Percentiles rank a stretch among this genome's conserved stretches.
Conservation (phyloP, 1,140 invertebrate species). For the Eubasilissa regina region DNA sequence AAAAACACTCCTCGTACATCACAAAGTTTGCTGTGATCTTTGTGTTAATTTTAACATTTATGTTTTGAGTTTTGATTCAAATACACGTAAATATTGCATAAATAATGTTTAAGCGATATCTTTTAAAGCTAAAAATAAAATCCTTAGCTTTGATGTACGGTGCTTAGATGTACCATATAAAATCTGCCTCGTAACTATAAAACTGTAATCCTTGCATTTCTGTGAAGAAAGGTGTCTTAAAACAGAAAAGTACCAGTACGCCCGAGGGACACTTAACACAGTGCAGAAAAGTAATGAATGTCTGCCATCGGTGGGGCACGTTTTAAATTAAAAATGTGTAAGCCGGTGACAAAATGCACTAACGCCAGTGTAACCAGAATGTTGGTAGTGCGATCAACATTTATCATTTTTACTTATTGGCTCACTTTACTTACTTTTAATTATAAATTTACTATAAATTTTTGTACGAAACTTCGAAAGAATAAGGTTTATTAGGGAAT, state of each 20-base stretch:
- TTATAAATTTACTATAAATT: too few relatives aligned
- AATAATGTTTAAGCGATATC: too few relatives aligned
- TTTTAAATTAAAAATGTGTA: conserved; percentile 23
- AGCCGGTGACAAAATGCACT: not conserved
- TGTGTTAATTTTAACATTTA: too few relatives aligned
- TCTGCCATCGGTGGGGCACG: conserved; percentile 16
- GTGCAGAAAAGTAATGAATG: conserved; percentile 7
- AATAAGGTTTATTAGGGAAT: too few relatives aligned
- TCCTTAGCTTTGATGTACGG: not conserved
- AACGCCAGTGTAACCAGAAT: not conserved
- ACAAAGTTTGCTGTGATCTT: too few relatives aligned
- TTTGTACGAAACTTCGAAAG: too few relatives aligned
- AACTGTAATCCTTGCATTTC: not conserved
- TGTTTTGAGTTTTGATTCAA: too few relatives aligned
- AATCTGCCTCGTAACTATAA: not conserved
- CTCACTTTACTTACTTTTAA: not conserved
- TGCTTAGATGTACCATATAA: not conserved
- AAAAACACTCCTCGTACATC: too few relatives aligned
- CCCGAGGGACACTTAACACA: not conserved
- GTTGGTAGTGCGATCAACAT: not conserved
- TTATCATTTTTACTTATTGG: not conserved
- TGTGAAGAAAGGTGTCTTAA: conserved; percentile 1
- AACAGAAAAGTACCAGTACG: not conserved
- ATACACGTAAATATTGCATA: too few relatives aligned
- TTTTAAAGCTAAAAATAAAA: too few relatives aligned